These are phyloP conservation scores for Andrena minutula DNA, from an alignment of 2,888 invertebrate genomes.

Conservation along the genomic window DNA sequence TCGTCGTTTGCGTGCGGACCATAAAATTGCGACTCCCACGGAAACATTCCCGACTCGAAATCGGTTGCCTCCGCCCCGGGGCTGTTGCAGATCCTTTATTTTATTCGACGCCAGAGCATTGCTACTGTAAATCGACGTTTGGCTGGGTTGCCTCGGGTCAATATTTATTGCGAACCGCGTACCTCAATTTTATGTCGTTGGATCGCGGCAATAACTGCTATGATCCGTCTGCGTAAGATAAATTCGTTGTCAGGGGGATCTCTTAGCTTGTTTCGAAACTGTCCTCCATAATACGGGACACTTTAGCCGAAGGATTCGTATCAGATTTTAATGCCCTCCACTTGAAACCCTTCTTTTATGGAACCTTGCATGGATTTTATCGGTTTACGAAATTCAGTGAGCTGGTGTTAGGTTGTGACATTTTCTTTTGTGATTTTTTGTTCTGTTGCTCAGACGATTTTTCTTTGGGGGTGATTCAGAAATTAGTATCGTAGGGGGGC, in stretches of 20 bases:
- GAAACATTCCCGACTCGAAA: constrained; percentile 25
- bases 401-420: not conserved
- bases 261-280: constrained; percentile 17
- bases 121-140: constrained; percentile 42
- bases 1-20: constrained; percentile 16
- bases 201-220: constrained; percentile 33
- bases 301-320: constrained; percentile 39
- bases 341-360: not conserved
- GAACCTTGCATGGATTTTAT: constrained; percentile 7
- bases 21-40: constrained; percentile 31
- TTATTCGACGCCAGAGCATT: constrained; percentile 28
- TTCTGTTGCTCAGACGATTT: no score
- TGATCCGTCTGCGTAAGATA: constrained; percentile 16
- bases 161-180: constrained; percentile 47
- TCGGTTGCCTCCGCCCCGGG: constrained; percentile 13
- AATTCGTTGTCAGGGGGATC: constrained; percentile 26
- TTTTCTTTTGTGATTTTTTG: not conserved
- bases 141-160: constrained; percentile 34
- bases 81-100: constrained; percentile 45
- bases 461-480: not conserved
- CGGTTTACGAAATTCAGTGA: not conserved
- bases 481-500: no score
- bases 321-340: constrained; percentile 28
- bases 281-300: constrained; percentile 1
- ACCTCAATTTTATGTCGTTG: constrained; percentile 49